Conservation (phyloP, 2,888 invertebrate species). For the Dorcus parallelipipedus region DNA sequence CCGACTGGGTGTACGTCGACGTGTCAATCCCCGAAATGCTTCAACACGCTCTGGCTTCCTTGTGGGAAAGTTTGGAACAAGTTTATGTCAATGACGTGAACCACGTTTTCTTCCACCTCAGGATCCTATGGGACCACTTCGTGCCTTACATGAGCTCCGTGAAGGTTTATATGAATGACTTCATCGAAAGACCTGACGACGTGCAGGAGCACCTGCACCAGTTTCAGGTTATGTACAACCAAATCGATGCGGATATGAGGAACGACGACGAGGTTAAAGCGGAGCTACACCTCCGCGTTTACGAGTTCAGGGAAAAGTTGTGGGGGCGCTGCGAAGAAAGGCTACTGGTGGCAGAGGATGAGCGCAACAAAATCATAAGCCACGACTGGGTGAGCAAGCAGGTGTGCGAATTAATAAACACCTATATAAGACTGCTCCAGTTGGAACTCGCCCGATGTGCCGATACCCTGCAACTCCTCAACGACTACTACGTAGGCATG, state of each 20-base stretch:
- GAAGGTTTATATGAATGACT: slow-evolving; percentile 54
- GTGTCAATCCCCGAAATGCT: slow-evolving; percentile 37
- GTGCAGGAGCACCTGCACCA: slow-evolving; percentile 56
- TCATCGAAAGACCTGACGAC: slow-evolving; percentile 55
- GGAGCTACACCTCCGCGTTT: slow-evolving; percentile 55
- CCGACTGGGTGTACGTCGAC: slow-evolving; percentile 44
- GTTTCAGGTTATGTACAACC: slow-evolving; percentile 61
- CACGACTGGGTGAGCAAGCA: slow-evolving; percentile 60
- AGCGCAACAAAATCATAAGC: slow-evolving; percentile 52
- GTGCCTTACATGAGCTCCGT: slow-evolving; percentile 58
- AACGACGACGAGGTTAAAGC: slow-evolving; percentile 57
- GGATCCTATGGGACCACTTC: slow-evolving; percentile 54
- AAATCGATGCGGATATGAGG: slow-evolving; percentile 58
- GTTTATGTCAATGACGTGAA: slow-evolving; percentile 53
- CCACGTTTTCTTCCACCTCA: slow-evolving; percentile 56
- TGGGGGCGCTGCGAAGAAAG: slow-evolving; percentile 58
- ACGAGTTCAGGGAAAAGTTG: slow-evolving; percentile 47
- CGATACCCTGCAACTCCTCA: slow-evolving; percentile 46
- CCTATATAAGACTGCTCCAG: slow-evolving; percentile 57
- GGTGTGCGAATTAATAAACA: slow-evolving; percentile 54
- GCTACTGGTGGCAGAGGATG: slow-evolving; percentile 54
- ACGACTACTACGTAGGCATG: slow-evolving; percentile 49
- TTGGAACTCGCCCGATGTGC: slow-evolving; percentile 59
- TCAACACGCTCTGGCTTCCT: slow-evolving; percentile 39
- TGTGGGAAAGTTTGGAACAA: slow-evolving; percentile 50